Evolutionary conservation across 2,888 invertebrate genomes (phyloP), one percentile per base, ranked within the genome.

Genomic region (Eristalinus aeneus): DNA sequence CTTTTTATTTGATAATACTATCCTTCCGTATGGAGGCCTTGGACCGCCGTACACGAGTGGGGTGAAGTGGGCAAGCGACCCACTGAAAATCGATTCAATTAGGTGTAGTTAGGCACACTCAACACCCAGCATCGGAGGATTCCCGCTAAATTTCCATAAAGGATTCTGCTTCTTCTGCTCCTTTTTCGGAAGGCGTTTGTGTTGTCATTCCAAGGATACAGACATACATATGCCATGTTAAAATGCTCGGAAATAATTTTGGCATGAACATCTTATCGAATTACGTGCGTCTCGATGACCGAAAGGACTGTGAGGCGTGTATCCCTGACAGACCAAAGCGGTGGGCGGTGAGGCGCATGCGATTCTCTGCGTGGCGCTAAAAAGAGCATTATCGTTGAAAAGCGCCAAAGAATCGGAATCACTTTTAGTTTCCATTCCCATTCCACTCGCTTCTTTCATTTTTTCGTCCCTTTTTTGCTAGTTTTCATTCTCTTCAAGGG

Each of bases 241-340:
- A 83, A 83, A 83, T 69, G 79, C 58, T 69, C 69, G 80, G 80
- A 85, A 85, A 85, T 85, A 71, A 85, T 85, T 85, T 81, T 72
- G 64, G 31, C 81, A 81, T 81, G 63, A 72, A 73, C 63, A 73
- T 81, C 81, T 85, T 81, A 85, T 85, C 85, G 76, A 76, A 85
- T 81, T 76, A 85, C 81, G 64, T 81, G 72, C 72, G 76, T 76
- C 72, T 81, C 63, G 67, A 72, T 71, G 75, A 75, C n/a, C 69
- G 80, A 73, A 34, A 53, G 72, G 63, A 56, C 65, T 75, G 36
- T 22, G 71, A 64, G 67, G 76, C 72, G 79, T 27, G 27, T 79
- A 31, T 76, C 65, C 60, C 72, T 82, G 72, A 68, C 72, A 58
- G 46, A 65, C 53, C 64, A 79, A n/a, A 16, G 4, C 4, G n/a